Evolutionary conservation across 2,113 vertebrate species (phyloP).

Genomic region (Chrysemys picta): DNA sequence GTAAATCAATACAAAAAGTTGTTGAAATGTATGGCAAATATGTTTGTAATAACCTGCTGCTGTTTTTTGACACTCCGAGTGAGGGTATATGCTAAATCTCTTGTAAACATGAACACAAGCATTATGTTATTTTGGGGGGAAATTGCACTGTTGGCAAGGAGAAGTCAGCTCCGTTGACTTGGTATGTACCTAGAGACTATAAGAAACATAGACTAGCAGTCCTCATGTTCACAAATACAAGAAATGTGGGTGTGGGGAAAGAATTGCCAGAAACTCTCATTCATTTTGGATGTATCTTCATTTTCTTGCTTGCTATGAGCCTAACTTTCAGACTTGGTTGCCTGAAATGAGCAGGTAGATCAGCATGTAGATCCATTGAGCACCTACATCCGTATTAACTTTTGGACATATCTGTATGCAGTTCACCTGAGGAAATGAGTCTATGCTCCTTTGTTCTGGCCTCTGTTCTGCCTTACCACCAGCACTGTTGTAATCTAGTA

Average conservation of each 20-base stretch:
- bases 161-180: background rate
- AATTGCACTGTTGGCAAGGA: background rate
- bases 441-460: background rate
- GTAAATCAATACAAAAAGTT: background rate
- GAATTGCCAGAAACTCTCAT: slow-evolving; percentile 46
- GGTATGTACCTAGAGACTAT: background rate
- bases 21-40: background rate
- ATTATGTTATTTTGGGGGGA: background rate
- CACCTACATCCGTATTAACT: background rate
- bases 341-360: slow-evolving; percentile 41
- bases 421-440: background rate
- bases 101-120: background rate
- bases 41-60: slow-evolving; percentile 1
- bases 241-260: background rate
- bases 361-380: background rate
- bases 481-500: background rate
- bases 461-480: background rate
- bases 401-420: background rate
- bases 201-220: background rate
- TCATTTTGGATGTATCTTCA: slow-evolving; percentile 34
- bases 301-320: slow-evolving; percentile 34
- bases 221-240: background rate
- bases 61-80: background rate
- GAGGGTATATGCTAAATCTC: background rate
- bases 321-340: slow-evolving; percentile 34